These are phyloP conservation scores for Rhorus exstirpatorius DNA, from an alignment of 2,888 invertebrate genomes.

Conservation along the genomic window DNA sequence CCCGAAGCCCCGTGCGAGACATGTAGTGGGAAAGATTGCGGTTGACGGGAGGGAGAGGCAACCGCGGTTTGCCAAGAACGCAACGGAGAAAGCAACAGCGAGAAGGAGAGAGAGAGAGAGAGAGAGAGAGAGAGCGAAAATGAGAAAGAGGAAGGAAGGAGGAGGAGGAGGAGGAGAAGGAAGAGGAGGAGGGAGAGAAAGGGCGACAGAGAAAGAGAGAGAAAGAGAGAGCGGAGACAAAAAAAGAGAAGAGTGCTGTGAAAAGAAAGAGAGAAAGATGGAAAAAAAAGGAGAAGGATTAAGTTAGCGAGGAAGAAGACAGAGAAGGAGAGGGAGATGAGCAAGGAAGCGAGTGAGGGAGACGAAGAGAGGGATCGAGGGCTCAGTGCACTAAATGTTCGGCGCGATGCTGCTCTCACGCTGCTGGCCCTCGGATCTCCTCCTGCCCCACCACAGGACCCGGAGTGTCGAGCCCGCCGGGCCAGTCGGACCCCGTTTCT, in stretches of 20 bases:
- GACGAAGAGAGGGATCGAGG: constrained; percentile 72
- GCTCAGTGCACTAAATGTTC: constrained; percentile 82
- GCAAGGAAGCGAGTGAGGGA: constrained; percentile 58
- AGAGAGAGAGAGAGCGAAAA: constrained; percentile 17
- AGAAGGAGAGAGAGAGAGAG: constrained; percentile 52
- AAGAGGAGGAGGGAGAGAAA: constrained; percentile 44
- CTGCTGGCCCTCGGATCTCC: constrained; percentile 69
- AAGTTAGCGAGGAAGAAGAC: constrained; percentile 45
- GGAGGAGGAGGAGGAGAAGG: constrained; percentile 42
- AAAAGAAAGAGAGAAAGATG: constrained; percentile 43
- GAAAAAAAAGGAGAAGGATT: constrained; percentile 40
- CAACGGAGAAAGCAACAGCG: constrained; percentile 52
- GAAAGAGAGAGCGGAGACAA: constrained; percentile 48
- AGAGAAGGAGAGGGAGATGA: constrained; percentile 57
- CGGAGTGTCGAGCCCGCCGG: constrained; percentile 59
- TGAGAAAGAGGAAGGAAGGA: constrained; percentile 24
- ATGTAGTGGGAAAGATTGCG: constrained; percentile 51
- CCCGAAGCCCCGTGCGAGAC: constrained; percentile 57
- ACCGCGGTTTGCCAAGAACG: constrained; percentile 13
- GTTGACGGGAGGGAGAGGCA: constrained; percentile 51
- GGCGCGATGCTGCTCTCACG: constrained; percentile 79
- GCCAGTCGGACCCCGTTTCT: constrained; percentile 68
- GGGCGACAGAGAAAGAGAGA: constrained; percentile 8
- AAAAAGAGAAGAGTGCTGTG: constrained; percentile 33
- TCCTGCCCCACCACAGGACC: constrained; percentile 71